A percentile compares a stretch with the other conserved stretches of the same genome.
phyloP scores from a whole-genome alignment of 2,113 vertebrate genomes.

The Salvelinus alpinus region DNA sequence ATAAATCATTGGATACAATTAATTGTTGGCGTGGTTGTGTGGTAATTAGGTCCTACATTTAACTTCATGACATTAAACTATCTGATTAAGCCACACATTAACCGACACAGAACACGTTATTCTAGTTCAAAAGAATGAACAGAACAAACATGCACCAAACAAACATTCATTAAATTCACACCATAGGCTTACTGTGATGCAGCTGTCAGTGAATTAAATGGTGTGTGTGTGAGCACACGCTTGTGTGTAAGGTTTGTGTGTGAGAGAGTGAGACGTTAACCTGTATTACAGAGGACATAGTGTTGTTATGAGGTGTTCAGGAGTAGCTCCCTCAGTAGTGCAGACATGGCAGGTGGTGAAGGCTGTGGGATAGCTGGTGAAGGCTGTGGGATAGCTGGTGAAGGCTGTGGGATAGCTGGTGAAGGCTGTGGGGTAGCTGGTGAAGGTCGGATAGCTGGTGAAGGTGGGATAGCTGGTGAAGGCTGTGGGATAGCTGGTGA shows the following conservation, averaged over 20 bases:
- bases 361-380: constrained; percentile 60
- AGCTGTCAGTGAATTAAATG: neutral
- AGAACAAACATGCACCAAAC: neutral
- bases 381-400: too few relatives aligned
- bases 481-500: too few relatives aligned
- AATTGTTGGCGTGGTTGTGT: neutral
- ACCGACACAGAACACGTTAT: neutral
- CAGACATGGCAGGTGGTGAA: constrained; percentile 79
- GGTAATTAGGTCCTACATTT: neutral
- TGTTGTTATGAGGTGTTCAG: neutral
- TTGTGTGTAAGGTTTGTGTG: constrained; percentile 13
- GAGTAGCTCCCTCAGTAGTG: neutral
- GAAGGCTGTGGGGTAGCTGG: too few relatives aligned
- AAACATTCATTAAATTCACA: too few relatives aligned
- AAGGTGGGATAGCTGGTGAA: too few relatives aligned
- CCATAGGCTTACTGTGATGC: too few relatives aligned
- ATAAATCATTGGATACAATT: neutral
- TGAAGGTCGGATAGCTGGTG: too few relatives aligned
- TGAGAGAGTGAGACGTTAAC: neutral
- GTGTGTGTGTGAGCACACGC: neutral
- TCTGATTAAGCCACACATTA: neutral
- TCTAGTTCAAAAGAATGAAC: neutral
- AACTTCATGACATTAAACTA: neutral
- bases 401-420: too few relatives aligned
- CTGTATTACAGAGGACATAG: neutral